Evolutionary conservation across 2,888 invertebrate genomes (phyloP).

Genomic region (Amphimallon solstitiale): DNA sequence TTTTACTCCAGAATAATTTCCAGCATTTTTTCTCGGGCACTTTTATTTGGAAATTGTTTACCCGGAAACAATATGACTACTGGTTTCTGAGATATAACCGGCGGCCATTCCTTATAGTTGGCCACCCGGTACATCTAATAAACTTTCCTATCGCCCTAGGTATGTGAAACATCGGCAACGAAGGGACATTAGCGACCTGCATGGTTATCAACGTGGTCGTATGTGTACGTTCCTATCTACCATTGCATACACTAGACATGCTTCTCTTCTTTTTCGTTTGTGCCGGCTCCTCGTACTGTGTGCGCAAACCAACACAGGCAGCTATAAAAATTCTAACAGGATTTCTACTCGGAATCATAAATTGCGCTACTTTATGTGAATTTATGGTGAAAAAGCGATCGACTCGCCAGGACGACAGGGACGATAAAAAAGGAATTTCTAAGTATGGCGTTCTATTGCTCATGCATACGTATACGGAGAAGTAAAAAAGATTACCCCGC

Average conservation of each 20-base stretch:
- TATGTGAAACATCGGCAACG: not conserved
- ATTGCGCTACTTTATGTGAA: constrained; percentile 23
- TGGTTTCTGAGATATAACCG: too few relatives aligned
- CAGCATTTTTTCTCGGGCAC: too few relatives aligned
- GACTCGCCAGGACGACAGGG: constrained; percentile 2
- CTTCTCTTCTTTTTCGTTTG: not conserved
- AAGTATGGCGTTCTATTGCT: constrained; percentile 14
- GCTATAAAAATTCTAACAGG: constrained; percentile 30
- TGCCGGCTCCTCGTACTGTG: not conserved
- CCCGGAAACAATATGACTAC: too few relatives aligned
- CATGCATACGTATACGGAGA: constrained; percentile 10
- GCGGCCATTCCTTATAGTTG: too few relatives aligned
- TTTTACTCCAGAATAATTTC: too few relatives aligned
- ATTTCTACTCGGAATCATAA: constrained; percentile 24
- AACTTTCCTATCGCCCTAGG: too few relatives aligned
- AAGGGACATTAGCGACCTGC: constrained; percentile 1
- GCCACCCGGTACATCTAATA: too few relatives aligned
- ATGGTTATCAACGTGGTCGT: not conserved
- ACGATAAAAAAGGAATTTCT: constrained; percentile 16
- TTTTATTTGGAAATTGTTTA: too few relatives aligned
- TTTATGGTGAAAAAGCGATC: constrained; percentile 22
- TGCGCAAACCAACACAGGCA: not conserved
- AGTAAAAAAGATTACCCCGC: constrained; percentile 5
- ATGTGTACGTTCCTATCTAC: not conserved
- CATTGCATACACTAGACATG: not conserved